Conservation (phyloP, 1,140 invertebrate species). For the Rhagoletis zephyria region DNA sequence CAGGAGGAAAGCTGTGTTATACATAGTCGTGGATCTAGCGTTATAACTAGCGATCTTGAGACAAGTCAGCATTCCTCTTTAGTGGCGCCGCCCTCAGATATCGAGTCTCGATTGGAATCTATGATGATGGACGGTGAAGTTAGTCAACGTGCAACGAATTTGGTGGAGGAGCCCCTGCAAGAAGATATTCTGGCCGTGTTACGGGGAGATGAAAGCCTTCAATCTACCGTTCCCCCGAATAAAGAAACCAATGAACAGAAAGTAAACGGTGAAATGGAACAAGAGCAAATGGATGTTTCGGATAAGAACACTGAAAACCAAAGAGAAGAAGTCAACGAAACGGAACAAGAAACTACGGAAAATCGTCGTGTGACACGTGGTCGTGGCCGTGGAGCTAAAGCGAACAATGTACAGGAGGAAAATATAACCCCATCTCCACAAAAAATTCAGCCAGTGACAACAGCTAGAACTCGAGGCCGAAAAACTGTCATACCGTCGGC, state of each 20-base stretch:
- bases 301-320: background rate
- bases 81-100: slow-evolving; percentile 72
- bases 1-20: slow-evolving; percentile 71
- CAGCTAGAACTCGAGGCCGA: slow-evolving; percentile 54
- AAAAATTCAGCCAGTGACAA: slow-evolving; percentile 18
- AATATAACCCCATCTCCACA: slow-evolving; percentile 34
- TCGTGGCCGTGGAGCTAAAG: slow-evolving; percentile 56
- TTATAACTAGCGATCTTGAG: slow-evolving; percentile 71
- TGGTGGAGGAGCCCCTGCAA: slow-evolving; percentile 63
- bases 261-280: slow-evolving; percentile 59
- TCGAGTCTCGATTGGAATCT: slow-evolving; percentile 69
- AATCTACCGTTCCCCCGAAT: background rate
- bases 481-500: slow-evolving; percentile 16
- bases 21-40: slow-evolving; percentile 70
- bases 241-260: background rate
- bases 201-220: slow-evolving; percentile 62
- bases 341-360: background rate
- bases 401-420: slow-evolving; percentile 39
- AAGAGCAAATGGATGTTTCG: slow-evolving; percentile 7
- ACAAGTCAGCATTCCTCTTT: slow-evolving; percentile 72
- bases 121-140: slow-evolving; percentile 70
- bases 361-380: slow-evolving; percentile 62
- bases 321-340: slow-evolving; percentile 27
- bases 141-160: slow-evolving; percentile 53
- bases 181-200: slow-evolving; percentile 70